Base-by-base conservation (phyloP, 2,797 vertebrate species). In the Chrosomus eos region DNA sequence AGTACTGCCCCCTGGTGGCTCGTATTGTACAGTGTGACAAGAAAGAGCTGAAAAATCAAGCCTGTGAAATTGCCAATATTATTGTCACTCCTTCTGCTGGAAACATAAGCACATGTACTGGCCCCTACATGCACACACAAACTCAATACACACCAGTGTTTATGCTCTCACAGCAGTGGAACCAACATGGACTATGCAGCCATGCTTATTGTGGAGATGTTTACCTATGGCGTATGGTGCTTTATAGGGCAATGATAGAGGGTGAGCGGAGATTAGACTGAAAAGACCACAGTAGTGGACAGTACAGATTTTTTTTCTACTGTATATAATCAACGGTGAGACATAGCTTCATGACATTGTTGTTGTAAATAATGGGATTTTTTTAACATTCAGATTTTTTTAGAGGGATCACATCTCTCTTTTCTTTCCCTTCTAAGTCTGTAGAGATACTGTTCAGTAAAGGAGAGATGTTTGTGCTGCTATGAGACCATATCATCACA, bases 391-490 rank as follows among this genome's bases (percentile, higher is more conserved):
- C 75, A 55, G 11, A 38, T 80, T 6, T 62, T 58, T 58, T 36
- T 10, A n/a, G 60, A 74, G 40, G 21, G 84, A 64, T 18, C 73
- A 94, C 95, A 95, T 95, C 82, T 91, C 83, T 84, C 84, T 89
- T 86, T 91, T 66, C 14, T 77, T 87, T 4, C 31, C 86, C 91
- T 86, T 80, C 84, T 70, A 71, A 83, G 64, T 88, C 89, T 89
- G 89, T 90, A 67, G 28, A 90, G 85, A 91, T 89, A 88, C 89
- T 84, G 80, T 81, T 93, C 88, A 91, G 80, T 86, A 88, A 89
- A 87, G 87, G 86, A 88, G 89, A 92, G 80, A 85, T 84, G 81
- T 88, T 87, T 84, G 86, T 89, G 90, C 92, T 93, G 91, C 90
- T 90, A 87, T 91, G 90, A 89, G 76, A 87, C 87, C 91, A 86